Base-by-base conservation (phyloP, 2,797 vertebrate genomes). In the Acipenser ruthenus region DNA sequence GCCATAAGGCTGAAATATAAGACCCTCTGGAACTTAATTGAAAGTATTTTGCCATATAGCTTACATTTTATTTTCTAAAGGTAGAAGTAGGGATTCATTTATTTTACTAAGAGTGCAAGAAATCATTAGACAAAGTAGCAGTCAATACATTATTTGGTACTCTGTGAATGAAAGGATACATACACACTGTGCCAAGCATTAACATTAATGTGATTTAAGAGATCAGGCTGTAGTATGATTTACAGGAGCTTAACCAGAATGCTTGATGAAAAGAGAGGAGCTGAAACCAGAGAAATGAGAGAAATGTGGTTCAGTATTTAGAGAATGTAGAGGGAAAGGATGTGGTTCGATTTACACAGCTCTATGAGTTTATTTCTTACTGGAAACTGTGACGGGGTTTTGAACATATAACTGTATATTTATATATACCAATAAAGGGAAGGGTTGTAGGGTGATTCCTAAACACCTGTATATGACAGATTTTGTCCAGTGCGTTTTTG, bases 181-280 rank as follows among this genome's bases (percentile, higher is more conserved):
- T 70, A 70, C 65, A 67, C 64, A 61, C 62, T 63, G 62, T 73
- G 72, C 73, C 71, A 77, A 77, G 73, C 69, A 68, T 73, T 64
- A 72, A 69, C 69, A 76, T 77, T 78, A 75, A 74, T 64, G 62
- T 71, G 73, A 71, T 77, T 73, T 71, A 76, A 79, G 69, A 71
- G 70, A 75, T 73, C 74, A 74, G 69, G 66, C 65, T 72, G 68
- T 77, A 76, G 78, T 75, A 73, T 71, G 73, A 78, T 78, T 77
- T 79, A 68, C 72, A 59, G 64, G 50, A 60, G 66, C 71, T 77
- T 74, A 75, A 71, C 66, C 69, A 68, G 50, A 67, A 67, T 59
- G 71, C 68, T 75, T 63, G 70, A 69, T 59, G 62, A 67, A 49
- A 47, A 70, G 70, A 69, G 73, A 70, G 61, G 73, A 65, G 71